Evolutionary conservation across 92 coral and sea anemone genomes (phyloP).

Genomic region (Paramuricea clavata): DNA sequence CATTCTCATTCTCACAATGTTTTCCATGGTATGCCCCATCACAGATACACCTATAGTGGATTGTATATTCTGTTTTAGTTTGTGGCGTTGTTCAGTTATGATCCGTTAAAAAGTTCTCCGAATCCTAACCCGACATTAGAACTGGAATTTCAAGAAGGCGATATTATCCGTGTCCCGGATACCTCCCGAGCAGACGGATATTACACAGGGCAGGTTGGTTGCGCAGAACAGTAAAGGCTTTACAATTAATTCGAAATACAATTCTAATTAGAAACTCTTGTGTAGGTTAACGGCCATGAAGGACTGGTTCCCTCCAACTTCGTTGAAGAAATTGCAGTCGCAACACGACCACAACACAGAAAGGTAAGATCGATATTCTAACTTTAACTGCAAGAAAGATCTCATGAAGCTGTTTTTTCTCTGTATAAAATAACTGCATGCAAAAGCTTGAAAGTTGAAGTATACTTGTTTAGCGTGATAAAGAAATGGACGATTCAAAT

Average conservation of each 20-base stretch:
- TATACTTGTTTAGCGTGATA: background rate
- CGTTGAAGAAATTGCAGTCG: constrained; percentile 95
- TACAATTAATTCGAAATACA: background rate
- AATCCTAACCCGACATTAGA: constrained; percentile 90
- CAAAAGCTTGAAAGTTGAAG: background rate
- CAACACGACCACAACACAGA: constrained; percentile 68
- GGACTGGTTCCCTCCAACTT: constrained; percentile 99
- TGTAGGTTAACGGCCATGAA: constrained; percentile 77
- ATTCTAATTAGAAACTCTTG: too few relatives aligned
- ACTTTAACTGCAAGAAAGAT: background rate
- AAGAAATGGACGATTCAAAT: background rate
- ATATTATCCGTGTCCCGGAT: constrained; percentile 84
- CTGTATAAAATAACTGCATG: background rate
- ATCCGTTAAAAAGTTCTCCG: constrained; percentile 92
- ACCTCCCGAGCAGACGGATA: constrained; percentile 90
- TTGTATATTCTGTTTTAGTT: constrained; percentile 43
- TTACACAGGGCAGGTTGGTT: constrained; percentile 80
- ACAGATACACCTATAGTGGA: too few relatives aligned
- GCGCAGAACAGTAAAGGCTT: background rate
- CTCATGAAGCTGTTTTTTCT: too few relatives aligned
- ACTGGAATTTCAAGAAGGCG: constrained; percentile 90
- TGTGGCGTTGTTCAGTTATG: constrained; percentile 92
- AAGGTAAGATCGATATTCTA: constrained; percentile 9
- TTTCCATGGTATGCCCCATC: too few relatives aligned
- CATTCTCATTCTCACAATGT: too few relatives aligned